Evolutionary conservation across 2,113 vertebrate species (phyloP).

Genomic region (Neomonachus schauinslandi): DNA sequence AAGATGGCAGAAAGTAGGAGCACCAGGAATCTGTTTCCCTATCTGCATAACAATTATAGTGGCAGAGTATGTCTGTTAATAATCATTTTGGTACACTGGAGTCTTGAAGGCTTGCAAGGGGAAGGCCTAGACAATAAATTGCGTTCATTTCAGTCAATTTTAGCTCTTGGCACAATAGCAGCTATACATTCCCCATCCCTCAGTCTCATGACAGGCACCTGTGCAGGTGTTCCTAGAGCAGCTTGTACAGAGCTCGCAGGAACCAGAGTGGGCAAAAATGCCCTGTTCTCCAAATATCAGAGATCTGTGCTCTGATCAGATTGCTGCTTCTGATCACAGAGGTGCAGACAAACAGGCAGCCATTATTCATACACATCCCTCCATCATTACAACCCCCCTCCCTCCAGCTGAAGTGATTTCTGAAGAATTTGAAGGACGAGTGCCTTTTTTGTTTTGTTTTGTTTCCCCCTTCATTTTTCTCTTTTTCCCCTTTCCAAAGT

Average conservation of each 20-base stretch:
- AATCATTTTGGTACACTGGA: not conserved
- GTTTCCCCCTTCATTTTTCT: not conserved
- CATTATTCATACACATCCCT: not conserved
- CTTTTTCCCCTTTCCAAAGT: not conserved
- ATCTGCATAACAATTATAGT: not conserved
- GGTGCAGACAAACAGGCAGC: not conserved
- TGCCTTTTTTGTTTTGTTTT: not conserved
- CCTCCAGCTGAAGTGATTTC: not conserved
- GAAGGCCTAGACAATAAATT: not conserved
- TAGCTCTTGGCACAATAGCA: not conserved
- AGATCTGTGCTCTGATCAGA: not conserved
- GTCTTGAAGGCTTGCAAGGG: not conserved
- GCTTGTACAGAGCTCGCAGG: not conserved
- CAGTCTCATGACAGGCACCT: not conserved
- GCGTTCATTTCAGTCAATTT: not conserved
- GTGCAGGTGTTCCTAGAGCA: not conserved
- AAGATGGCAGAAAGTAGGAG: not conserved
- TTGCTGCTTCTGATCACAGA: not conserved
- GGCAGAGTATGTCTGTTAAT: not conserved
- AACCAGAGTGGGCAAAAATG: not conserved
- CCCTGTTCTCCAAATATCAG: not conserved
- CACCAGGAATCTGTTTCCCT: not conserved
- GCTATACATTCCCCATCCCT: not conserved
- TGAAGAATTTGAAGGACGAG: not conserved
- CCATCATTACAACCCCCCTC: not conserved